Percentiles rank a stretch among this genome's conserved stretches.
Evolutionary conservation across 2,888 invertebrate species (phyloP).

Genomic region (Conops quadrifasciatus): DNA sequence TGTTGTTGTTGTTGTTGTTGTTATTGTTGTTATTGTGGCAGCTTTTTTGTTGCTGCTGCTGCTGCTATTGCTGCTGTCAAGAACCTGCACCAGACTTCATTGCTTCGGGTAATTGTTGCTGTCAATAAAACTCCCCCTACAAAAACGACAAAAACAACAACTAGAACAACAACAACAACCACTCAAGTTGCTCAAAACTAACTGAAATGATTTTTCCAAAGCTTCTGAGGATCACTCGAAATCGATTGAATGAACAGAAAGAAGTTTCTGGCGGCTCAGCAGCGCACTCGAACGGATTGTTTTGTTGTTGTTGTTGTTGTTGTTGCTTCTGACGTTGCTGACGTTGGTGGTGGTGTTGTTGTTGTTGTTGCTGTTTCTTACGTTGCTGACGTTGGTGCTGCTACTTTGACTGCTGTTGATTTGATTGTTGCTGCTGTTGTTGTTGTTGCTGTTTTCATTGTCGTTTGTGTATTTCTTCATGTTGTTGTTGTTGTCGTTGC

Average conservation of each 20-base stretch:
- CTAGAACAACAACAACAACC: no score
- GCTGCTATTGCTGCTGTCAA: slow-evolving; percentile 29
- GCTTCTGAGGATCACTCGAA: slow-evolving; percentile 26
- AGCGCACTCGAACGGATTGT: slow-evolving; percentile 34
- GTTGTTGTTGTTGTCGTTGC: slow-evolving; percentile 18
- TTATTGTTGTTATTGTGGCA: no score
- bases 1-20: background rate
- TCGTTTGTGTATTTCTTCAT: no score
- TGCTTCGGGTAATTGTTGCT: slow-evolving; percentile 57
- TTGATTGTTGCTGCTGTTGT: slow-evolving; percentile 27
- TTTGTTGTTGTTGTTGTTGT: slow-evolving; percentile 19
- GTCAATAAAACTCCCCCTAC: slow-evolving; percentile 63
- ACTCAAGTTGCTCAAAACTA: slow-evolving; percentile 10
- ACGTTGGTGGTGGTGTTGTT: slow-evolving; percentile 30
- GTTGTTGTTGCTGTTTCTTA: slow-evolving; percentile 4
- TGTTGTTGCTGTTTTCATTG: slow-evolving; percentile 15
- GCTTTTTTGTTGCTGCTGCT: background rate
- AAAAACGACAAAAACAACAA: slow-evolving; percentile 25
- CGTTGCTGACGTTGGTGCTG: slow-evolving; percentile 18
- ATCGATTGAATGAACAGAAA: background rate
- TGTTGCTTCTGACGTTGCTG: slow-evolving; percentile 23
- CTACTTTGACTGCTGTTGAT: slow-evolving; percentile 25
- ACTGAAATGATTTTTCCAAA: slow-evolving; percentile 23
- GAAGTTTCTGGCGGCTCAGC: background rate
- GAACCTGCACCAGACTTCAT: slow-evolving; percentile 27